Percentiles rank a stretch among this genome's conserved stretches.
Conservation (phyloP, 2,113 vertebrate species). For the Aleadryas rufinucha region DNA sequence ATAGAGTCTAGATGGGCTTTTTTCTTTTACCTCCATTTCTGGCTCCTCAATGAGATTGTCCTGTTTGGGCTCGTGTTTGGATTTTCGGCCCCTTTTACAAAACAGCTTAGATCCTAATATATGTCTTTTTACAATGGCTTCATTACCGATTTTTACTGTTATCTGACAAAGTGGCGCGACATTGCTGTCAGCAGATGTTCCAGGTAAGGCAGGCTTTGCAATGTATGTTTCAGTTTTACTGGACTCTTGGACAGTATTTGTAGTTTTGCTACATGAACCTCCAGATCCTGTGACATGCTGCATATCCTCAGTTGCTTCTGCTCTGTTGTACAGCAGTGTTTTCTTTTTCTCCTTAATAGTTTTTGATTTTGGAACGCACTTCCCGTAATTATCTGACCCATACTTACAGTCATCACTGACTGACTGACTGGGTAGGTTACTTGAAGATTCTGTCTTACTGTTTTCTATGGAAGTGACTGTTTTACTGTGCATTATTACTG, state of each 20-base stretch:
- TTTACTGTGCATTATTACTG: slow-evolving; percentile 75
- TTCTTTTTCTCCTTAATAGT: slow-evolving; percentile 79
- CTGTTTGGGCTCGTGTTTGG: slow-evolving; percentile 65
- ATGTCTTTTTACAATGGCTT: slow-evolving; percentile 91
- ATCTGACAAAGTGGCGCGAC: slow-evolving; percentile 94
- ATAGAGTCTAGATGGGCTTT: slow-evolving; percentile 70
- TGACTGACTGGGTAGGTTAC: not conserved
- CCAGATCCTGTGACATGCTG: slow-evolving; percentile 66
- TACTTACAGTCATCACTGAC: slow-evolving; percentile 26
- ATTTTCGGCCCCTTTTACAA: slow-evolving; percentile 81
- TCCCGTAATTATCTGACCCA: slow-evolving; percentile 44
- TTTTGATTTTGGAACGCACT: slow-evolving; percentile 57
- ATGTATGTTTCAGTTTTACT: slow-evolving; percentile 93
- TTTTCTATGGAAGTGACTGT: slow-evolving; percentile 53
- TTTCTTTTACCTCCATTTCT: slow-evolving; percentile 62
- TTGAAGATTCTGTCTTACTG: not conserved
- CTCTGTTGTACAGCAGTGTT: slow-evolving; percentile 64
- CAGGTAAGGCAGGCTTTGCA: slow-evolving; percentile 92
- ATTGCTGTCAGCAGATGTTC: slow-evolving; percentile 84
- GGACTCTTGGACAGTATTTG: slow-evolving; percentile 40
- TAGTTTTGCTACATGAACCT: slow-evolving; percentile 56
- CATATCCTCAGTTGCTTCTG: slow-evolving; percentile 75
- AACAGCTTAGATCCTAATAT: slow-evolving; percentile 94
- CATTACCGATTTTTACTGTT: slow-evolving; percentile 96
- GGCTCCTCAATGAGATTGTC: slow-evolving; percentile 50